Percentiles rank a stretch among this genome's conserved stretches.
Conservation (phyloP, 2,113 vertebrate species). For the Esox niger region DNA sequence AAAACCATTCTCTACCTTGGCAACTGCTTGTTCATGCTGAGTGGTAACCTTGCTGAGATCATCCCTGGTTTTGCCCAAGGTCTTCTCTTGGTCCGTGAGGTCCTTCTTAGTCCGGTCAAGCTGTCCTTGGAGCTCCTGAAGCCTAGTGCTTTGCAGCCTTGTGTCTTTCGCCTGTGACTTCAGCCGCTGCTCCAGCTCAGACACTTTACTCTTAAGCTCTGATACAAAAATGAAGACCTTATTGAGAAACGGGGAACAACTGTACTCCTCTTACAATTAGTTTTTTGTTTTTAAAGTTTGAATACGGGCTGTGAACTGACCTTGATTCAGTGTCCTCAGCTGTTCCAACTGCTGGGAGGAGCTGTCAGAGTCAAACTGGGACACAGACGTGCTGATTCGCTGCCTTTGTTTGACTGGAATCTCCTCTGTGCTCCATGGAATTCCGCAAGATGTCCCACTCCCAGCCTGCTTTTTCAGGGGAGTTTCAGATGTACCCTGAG, state of each 20-base stretch:
- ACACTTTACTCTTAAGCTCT: constrained; percentile 79
- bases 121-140: constrained; percentile 79
- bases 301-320: constrained; percentile 54
- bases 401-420: constrained; percentile 69
- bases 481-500: constrained; percentile 70
- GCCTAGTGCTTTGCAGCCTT: constrained; percentile 68
- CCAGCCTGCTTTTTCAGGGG: constrained; percentile 71
- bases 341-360: constrained; percentile 71
- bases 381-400: constrained; percentile 48
- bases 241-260: background rate
- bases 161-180: constrained; percentile 81
- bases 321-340: constrained; percentile 82
- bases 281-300: no score
- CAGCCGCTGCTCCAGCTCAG: constrained; percentile 77
- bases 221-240: background rate
- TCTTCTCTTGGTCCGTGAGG: constrained; percentile 79
- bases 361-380: constrained; percentile 53
- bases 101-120: constrained; percentile 77
- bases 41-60: constrained; percentile 73
- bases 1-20: constrained; percentile 70
- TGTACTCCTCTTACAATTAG: background rate
- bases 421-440: constrained; percentile 70
- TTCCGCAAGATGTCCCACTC: constrained; percentile 35
- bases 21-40: constrained; percentile 71
- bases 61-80: constrained; percentile 75